Percentiles rank a stretch among this genome's conserved stretches.
Evolutionary conservation across 2,113 vertebrate genomes (phyloP).

Genomic region (Myotis davidii): DNA sequence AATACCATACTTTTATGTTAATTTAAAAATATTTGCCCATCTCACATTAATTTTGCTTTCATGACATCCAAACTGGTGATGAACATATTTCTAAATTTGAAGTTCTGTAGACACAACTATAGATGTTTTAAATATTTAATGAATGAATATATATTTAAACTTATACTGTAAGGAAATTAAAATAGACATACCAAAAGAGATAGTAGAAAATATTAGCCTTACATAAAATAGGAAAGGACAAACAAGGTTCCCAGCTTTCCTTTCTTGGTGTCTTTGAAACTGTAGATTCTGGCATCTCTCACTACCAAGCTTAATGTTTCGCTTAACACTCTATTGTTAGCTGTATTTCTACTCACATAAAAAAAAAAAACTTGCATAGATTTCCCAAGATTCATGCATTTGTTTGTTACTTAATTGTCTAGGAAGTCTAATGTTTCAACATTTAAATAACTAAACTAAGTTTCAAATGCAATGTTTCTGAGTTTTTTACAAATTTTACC

Average conservation of each 20-base stretch:
- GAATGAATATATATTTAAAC: neutral
- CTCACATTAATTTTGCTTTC: neutral
- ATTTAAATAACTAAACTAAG: neutral
- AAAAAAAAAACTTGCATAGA: neutral
- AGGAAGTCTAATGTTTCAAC: neutral
- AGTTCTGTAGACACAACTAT: neutral
- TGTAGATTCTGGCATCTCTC: neutral
- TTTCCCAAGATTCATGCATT: neutral
- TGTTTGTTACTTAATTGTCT: neutral
- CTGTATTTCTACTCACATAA: neutral
- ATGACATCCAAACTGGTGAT: neutral
- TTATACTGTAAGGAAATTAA: neutral
- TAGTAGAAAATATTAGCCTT: neutral
- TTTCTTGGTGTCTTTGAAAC: neutral
- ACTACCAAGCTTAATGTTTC: neutral
- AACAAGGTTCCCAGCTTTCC: neutral
- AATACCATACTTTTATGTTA: neutral
- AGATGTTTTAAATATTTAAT: conserved; percentile 5
- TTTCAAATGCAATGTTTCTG: neutral
- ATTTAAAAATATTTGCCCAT: neutral
- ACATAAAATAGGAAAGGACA: neutral
- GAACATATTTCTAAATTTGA: neutral
- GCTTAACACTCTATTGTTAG: neutral
- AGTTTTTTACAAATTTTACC: neutral
- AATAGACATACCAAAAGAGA: neutral